Base-by-base conservation (phyloP, 2,888 invertebrate species). In the Scaptomyza parva region DNA sequence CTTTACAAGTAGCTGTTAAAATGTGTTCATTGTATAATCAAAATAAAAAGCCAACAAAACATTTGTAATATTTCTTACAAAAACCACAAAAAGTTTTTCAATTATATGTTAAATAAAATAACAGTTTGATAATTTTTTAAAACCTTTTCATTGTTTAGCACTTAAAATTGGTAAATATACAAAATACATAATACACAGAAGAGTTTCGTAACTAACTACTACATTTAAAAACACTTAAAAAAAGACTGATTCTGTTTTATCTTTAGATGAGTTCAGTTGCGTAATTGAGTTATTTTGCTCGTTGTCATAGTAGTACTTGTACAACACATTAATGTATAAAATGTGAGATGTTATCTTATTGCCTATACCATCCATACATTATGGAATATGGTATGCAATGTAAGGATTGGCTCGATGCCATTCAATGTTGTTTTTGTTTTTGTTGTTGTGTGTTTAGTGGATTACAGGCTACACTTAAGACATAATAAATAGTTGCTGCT, bases 291-390 rank as follows among this genome's bases (percentile, higher is more conserved):
- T 58, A 64, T 64, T 54, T 30, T 12, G 18, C 41, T 63, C 64
- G 64, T 47, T 64, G 45, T 62, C 26, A 30, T 17, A 30, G 2
- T 62, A 33, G 24, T 17, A 30, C 3, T 6, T 1, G 1, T 48
- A 44, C 12, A 12, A n/a, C 18, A 30, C 28, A 47, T 18, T 17
- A 17, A 9, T 14, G 14, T 76, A 26, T 89, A 18, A 35, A 35
- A 45, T 28, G 28, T 33, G 18, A 57, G 50, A 30, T 28, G 64
- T 72, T 66, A 91, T n/a, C 93, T 94, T 75, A 93, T 41, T 33
- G 40, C 35, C n/a, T 17, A 20, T 24, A 28, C 9, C 9, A 28
- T 28, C 9, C 9, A 28, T 28, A 45, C 12, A 17, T 35, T 53
- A 45, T 45, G 7, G 17, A 8, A 12, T 28, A 45, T 28, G 24